Evolutionary conservation across 2,113 vertebrate genomes (phyloP), one percentile per base, ranked within the genome.

Genomic region (Siphamia tubifer): DNA sequence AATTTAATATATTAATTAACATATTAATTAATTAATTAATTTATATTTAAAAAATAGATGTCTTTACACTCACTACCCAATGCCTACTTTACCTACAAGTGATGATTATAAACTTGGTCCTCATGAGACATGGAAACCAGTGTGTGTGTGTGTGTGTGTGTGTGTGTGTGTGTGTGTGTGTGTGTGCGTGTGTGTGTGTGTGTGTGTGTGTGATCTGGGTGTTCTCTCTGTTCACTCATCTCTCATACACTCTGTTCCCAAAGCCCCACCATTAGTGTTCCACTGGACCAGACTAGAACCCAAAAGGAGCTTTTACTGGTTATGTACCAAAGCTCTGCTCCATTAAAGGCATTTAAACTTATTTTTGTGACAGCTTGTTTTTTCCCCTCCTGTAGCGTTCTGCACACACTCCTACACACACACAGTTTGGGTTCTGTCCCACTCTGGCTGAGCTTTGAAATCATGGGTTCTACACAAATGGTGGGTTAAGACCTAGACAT

Each of bases 291-390:
- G 2, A 64, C 67, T 57, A 54, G 15, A 42, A 74, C 54, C 74
- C 70, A 44, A 61, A 38, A 77, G 61, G 42, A 85, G 72, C 74
- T 83, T 58, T 75, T 77, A 49, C 64, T 53, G 27, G 44, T 2
- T 44, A 15, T n/a, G 40, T 45, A 68, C 61, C 56, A 57, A 61
- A 65, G 42, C 66, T 69, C 43, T 21, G 65, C 84, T 88, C 72
- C 82, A 83, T 85, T 83, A 83, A 78, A 77, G 73, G 54, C 74
- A 81, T 81, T 85, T 73, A 58, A 53, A 67, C 60, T 49, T 79
- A 63, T 81, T 79, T 82, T 71, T 65, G 57, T 67, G 45, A 56
- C 67, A 69, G 66, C 39, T 69, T 74, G 35, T 56, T 42, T 39
- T 10, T 52, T 47, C 21, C 42, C 4, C 12, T 34, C 6, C 24